Conservation (phyloP, 1,140 invertebrate genomes). For the Leptopilina boulardi region DNA sequence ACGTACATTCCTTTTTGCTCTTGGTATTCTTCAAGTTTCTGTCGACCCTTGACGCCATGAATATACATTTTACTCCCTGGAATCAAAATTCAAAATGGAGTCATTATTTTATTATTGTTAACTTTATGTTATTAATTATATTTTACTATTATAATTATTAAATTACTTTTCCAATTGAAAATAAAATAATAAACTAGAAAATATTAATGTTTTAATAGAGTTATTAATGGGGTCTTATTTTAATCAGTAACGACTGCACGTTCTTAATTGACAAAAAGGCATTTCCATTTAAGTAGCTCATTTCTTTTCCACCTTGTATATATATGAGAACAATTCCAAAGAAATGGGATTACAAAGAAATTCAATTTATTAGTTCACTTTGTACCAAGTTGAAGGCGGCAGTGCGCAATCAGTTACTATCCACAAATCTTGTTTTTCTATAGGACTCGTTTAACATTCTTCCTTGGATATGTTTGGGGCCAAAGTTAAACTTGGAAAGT, state of each 20-base stretch:
- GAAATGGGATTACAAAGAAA: slow-evolving; percentile 24
- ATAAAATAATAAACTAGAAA: no score
- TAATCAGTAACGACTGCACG: slow-evolving; percentile 28
- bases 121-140: no score
- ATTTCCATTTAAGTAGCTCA: not conserved
- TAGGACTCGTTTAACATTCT: not conserved
- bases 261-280: slow-evolving; percentile 34
- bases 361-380: slow-evolving; percentile 4
- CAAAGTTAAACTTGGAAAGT: not conserved
- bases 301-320: not conserved
- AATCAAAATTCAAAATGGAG: not conserved
- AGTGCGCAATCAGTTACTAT: not conserved
- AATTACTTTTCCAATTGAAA: no score
- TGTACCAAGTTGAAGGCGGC: not conserved
- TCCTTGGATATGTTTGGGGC: not conserved
- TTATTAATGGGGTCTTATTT: slow-evolving; percentile 21
- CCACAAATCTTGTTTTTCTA: slow-evolving; percentile 21
- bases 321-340: not conserved
- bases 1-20: not conserved
- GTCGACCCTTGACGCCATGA: not conserved
- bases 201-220: no score
- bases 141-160: no score
- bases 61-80: not conserved
- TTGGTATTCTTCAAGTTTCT: slow-evolving; percentile 14
- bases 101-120: no score